These are phyloP conservation scores for Anastatus disparis DNA, from an alignment of 1,140 invertebrate species.

Conservation along the genomic window DNA sequence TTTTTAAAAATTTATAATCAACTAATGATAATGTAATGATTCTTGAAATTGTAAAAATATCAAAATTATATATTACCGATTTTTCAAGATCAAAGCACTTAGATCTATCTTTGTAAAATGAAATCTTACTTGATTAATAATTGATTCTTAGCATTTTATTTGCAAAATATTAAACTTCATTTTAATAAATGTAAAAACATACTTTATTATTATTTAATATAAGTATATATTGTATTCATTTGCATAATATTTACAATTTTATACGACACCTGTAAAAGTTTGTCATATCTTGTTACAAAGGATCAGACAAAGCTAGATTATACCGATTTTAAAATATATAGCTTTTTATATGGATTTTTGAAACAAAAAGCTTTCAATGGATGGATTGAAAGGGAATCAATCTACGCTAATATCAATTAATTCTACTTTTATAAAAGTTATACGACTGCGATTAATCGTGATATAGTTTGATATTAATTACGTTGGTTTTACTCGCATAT, in stretches of 20 bases:
- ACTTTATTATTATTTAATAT: constrained; percentile 7
- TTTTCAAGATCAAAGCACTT: too few relatives aligned
- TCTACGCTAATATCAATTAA: not conserved
- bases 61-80: too few relatives aligned
- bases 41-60: too few relatives aligned
- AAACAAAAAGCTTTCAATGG: constrained; percentile 12
- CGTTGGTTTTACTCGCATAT: too few relatives aligned
- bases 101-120: too few relatives aligned
- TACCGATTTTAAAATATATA: constrained; percentile 3
- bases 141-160: too few relatives aligned
- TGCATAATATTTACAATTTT: constrained; percentile 34
- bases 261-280: constrained; percentile 22
- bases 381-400: not conserved
- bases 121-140: too few relatives aligned
- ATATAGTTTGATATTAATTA: too few relatives aligned
- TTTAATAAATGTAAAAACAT: constrained; percentile 32
- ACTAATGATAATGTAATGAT: too few relatives aligned
- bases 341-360: not conserved
- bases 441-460: too few relatives aligned
- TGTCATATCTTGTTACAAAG: constrained; percentile 30
- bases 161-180: constrained; percentile 12
- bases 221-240: not conserved
- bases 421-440: too few relatives aligned
- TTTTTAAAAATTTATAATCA: too few relatives aligned
- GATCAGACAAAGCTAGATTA: not conserved